Conservation (phyloP, 2,113 vertebrate species). For the Hypomesus transpacificus region DNA sequence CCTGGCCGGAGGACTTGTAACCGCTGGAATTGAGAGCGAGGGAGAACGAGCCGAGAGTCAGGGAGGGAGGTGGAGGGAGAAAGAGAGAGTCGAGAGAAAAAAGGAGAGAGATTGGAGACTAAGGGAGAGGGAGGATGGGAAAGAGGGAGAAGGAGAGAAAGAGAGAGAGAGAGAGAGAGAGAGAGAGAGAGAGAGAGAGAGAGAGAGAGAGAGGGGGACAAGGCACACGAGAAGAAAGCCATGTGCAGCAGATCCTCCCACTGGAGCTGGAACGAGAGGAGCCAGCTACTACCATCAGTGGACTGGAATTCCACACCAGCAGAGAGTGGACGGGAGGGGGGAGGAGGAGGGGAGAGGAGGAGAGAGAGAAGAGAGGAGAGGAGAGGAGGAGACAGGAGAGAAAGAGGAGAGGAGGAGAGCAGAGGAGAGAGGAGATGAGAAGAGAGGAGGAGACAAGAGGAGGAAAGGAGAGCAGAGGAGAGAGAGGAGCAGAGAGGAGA, state of each 20-base stretch:
- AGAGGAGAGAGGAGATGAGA: too few relatives aligned
- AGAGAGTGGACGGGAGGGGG: conserved; percentile 1
- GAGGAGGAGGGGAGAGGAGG: neutral
- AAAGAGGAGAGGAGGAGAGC: too few relatives aligned
- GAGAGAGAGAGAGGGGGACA: conserved; percentile 15
- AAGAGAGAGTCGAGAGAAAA: neutral
- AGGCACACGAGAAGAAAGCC: too few relatives aligned
- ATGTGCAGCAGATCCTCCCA: conserved; percentile 8
- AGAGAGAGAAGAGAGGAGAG: too few relatives aligned
- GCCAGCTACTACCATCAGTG: conserved; percentile 40
- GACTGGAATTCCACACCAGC: conserved; percentile 44
- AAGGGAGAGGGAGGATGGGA: neutral
- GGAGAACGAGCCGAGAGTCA: neutral
- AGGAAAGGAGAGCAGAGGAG: too few relatives aligned
- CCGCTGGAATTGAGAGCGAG: neutral
- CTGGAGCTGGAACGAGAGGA: conserved; percentile 37
- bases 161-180: conserved; percentile 24
- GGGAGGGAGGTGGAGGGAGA: neutral
- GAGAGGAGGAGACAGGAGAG: too few relatives aligned
- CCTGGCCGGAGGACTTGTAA: conserved; percentile 42
- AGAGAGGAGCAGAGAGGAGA: too few relatives aligned
- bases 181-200: conserved; percentile 29
- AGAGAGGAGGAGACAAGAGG: too few relatives aligned
- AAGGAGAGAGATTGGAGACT: neutral
- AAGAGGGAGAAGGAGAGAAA: conserved; percentile 35